Base-by-base conservation (phyloP, 2,113 vertebrate genomes). In the Sinocyclocheilus anophthalmus region DNA sequence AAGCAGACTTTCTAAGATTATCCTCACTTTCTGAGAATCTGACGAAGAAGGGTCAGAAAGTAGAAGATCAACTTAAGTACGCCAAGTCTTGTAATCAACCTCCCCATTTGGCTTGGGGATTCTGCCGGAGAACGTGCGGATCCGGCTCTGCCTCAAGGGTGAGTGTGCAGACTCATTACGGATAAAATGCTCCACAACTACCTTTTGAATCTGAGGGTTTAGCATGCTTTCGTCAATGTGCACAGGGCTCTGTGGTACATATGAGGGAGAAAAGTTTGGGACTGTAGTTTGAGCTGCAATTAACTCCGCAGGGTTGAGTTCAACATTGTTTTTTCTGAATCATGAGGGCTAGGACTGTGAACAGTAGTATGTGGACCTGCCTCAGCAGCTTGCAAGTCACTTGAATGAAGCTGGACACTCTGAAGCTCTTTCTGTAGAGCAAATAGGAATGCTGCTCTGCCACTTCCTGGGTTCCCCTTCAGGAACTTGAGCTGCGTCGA, bases 1-100 rank as follows among this genome's bases (percentile, higher is more conserved):
- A 11, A 89, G 30, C 11, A 90, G 57, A 18, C 87, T 88, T 22
- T 88, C 78, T n/a, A 88, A 67, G 6, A 86, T 86, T 18, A 5
- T 76, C 42, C 39, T 84, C 30, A 84, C 81, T 22, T 88, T 88
- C 12, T 75, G 42, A 65, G 18, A 7, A 1, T 85, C 83, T 33
- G 63, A 45, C 0, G 50, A 20, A 22, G 42, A 86, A 4, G 50
- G 16, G 33, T 88, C 81, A 86, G 39, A 6, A 3, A 88, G 18
- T 0, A 83, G 26, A 2, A 86, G 30, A 30, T 86, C 70, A 81
- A 86, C 84, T 26, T 84, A 84, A 6, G 84, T 73, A 24, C 20
- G 26, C 84, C 80, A 84, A 0, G 84, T 73, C 6, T 86, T 73
- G 39, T 84, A 84, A 24, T 84, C 81, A n/a, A 86, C 75, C 50